Percentiles rank a stretch among this genome's conserved stretches.
These are phyloP conservation scores for Mylabris sibirica DNA, from an alignment of 2,888 invertebrate genomes.

Conservation along the genomic window DNA sequence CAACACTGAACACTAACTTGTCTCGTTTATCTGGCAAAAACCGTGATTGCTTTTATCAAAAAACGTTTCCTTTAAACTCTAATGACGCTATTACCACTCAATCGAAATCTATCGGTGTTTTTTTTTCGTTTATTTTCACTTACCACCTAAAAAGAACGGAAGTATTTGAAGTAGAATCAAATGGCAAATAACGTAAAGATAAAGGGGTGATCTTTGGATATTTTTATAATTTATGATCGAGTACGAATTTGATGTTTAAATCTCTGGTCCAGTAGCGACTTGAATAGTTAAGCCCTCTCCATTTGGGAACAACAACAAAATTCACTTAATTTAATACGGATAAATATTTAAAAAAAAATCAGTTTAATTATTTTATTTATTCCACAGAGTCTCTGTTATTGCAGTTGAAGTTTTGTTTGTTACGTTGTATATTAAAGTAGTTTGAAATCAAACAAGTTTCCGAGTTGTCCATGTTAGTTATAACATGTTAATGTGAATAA, in stretches of 20 bases:
- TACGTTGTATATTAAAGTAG: neutral
- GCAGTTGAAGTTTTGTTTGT: neutral
- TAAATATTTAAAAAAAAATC: neutral
- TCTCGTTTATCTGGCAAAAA: slow-evolving; percentile 11
- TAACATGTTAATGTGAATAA: slow-evolving; percentile 6
- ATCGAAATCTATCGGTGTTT: slow-evolving; percentile 5
- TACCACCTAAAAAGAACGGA: neutral
- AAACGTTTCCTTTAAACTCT: slow-evolving; percentile 8
- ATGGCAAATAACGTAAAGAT: neutral
- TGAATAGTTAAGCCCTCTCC: neutral
- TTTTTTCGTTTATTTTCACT: neutral
- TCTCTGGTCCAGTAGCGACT: neutral
- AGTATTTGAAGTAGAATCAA: neutral
- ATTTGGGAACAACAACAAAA: slow-evolving; percentile 5
- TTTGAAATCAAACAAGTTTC: neutral
- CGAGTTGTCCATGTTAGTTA: neutral
- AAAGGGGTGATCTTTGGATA: neutral
- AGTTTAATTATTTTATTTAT: neutral
- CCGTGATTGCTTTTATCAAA: slow-evolving; percentile 6
- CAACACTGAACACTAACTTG: slow-evolving; percentile 5
- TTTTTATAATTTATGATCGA: neutral
- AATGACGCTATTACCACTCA: slow-evolving; percentile 13
- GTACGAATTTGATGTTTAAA: neutral
- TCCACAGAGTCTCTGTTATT: neutral
- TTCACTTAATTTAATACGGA: slow-evolving; percentile 13